Evolutionary conservation across 2,888 invertebrate species (phyloP), one percentile per base, ranked within the genome.

Genomic region (Digitonthophagus gazella): DNA sequence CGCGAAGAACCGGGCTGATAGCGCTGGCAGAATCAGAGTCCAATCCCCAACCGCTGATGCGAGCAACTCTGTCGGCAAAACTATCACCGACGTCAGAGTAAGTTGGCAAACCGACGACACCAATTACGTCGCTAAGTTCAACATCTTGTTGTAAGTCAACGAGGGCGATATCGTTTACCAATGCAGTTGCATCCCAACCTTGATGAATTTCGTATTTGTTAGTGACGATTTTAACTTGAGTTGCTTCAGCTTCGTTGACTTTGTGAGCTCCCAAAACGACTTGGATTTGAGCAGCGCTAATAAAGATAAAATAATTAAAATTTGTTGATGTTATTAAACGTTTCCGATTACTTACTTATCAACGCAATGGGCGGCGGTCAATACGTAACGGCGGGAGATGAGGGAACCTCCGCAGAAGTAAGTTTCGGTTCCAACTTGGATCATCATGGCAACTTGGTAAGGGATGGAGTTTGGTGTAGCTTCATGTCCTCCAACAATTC

Each of bases 401-500:
- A 86, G 79, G 0, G 85, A 81, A 1, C 85, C 86, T 0, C 86
- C 86, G 70, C 86, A 86, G 79, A 86, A 86, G 0, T 84, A 85
- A 22, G 83, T 71, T 69, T 82, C 82, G 3, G 58, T 67, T 8
- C 57, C 28, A 18, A 14, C 66, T 1, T 3, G 5, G 1, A 28
- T 3, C 16, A 58, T 15, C 14, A 67, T 16, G 16, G 28, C 67
- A 58, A 63, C 76, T 73, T 76, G 76, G 68, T 70, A 74, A 8
- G 76, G 76, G 11, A 71, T 66, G 5, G 76, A 75, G 69, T 75
- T 72, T 14, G 75, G 75, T 4, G 14, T 66, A 18, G 67, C 74
- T 67, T 76, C 76, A n/a, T 71, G 65, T 20, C 76, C 76, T 54
- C 76, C 76, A 44, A 74, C 74, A 67, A 76, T 75, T 28, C 68